phyloP scores from a whole-genome alignment of 2,888 invertebrate species.

The Andrena praecox region DNA sequence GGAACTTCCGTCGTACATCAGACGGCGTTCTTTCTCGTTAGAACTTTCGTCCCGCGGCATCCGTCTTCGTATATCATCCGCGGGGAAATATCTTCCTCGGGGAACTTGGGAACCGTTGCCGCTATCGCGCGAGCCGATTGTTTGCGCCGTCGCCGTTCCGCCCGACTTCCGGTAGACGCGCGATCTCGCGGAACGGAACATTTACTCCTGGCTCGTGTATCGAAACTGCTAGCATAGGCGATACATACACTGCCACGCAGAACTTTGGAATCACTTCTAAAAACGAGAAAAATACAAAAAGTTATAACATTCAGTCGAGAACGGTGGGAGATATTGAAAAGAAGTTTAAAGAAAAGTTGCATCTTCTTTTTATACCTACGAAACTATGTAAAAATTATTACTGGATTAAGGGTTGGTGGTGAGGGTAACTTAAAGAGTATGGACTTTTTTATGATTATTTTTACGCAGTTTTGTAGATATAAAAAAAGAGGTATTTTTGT shows the following conservation, averaged over 20 bases:
- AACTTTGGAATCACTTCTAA: not conserved
- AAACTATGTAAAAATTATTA: too few relatives aligned
- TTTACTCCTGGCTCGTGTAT: slow-evolving; percentile 2
- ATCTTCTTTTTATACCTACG: too few relatives aligned
- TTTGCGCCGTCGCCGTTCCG: not conserved
- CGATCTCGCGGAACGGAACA: not conserved
- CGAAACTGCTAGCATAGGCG: not conserved
- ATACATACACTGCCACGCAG: not conserved
- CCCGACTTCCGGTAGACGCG: slow-evolving; percentile 5
- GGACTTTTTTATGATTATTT: too few relatives aligned
- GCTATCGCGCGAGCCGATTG: slow-evolving; percentile 10
- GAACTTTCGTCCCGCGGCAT: slow-evolving; percentile 9
- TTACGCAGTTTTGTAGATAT: too few relatives aligned
- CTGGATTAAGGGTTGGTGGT: too few relatives aligned
- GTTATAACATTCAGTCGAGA: too few relatives aligned
- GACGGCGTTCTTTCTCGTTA: slow-evolving; percentile 12
- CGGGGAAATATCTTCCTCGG: slow-evolving; percentile 19
- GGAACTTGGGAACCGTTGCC: not conserved
- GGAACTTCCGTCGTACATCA: slow-evolving; percentile 16
- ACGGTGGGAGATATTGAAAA: too few relatives aligned
- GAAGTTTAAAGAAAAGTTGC: too few relatives aligned
- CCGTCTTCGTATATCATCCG: slow-evolving; percentile 26
- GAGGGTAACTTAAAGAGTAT: too few relatives aligned
- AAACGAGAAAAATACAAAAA: too few relatives aligned
- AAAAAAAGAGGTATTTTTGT: too few relatives aligned